Evolutionary conservation across 1,140 invertebrate genomes (phyloP), one percentile per base, ranked within the genome.

Genomic region (Ips nitidus): DNA sequence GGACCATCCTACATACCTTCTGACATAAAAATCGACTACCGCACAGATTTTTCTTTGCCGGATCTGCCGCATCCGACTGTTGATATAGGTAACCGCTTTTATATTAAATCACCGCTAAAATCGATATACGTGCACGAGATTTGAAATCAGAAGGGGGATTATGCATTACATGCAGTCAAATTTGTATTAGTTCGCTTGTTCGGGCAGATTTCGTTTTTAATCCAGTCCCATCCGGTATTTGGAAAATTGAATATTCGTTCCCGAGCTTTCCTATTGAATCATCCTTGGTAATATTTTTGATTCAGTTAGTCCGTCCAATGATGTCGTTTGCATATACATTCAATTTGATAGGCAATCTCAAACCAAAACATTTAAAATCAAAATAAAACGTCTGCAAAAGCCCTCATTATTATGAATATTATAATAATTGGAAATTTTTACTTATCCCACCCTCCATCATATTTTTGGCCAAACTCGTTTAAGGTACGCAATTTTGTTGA

Each of bases 41-140:
- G 58, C 41, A 66, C 66, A 38, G 64, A 66, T 67, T 57, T 66
- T 42, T 53, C 67, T 7, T 71, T 75, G 52, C 69, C 69, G 6
- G 80, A 75, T 78, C 71, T 81, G 39, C 81, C 81, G 0, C 77
- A 80, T 73, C 81, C 81, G 6, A 81, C 79, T 4, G 50, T 80
- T 41, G 79, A 82, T 75, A 71, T 82, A 41, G 80, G 80, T 71
- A 71, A 71, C 69, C 65, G 47, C 22, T 61, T 71, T 66, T 71
- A 56, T 71, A 59, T 61, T 57, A 55, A 62, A 62, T 70, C 52
- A 41, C 41, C 40, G 45, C 39, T 41, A 58, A 45, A 65, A 66
- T 66, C 64, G 42, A 66, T 66, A 47, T 66, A 58, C 64, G 64
- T 65, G 62, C 41, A 41, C 38, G 62, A 22, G 43, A 53, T 64